Percentiles rank a stretch among this genome's conserved stretches.
Conservation (phyloP, 2,888 invertebrate genomes). For the Myopa testacea region DNA sequence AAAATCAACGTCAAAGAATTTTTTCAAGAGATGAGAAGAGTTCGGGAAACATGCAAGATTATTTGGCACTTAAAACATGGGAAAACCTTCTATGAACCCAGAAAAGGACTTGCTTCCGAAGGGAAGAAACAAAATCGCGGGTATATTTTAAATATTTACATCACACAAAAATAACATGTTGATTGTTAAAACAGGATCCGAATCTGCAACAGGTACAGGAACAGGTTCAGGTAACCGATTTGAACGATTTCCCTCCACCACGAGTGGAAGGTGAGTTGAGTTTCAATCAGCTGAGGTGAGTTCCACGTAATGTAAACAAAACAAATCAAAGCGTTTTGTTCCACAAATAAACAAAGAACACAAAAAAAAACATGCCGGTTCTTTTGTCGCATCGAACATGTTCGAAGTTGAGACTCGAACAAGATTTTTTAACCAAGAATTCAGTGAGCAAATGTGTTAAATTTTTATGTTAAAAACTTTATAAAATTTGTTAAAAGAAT, state of each 20-base stretch:
- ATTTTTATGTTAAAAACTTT: neutral
- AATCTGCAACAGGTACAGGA: neutral
- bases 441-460: neutral
- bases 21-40: too few species aligned
- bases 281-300: too few species aligned
- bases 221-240: neutral
- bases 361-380: constrained; percentile 13
- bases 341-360: constrained; percentile 12
- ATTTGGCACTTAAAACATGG: neutral
- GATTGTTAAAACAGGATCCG: neutral
- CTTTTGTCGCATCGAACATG: neutral
- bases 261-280: too few species aligned
- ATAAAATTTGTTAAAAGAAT: neutral
- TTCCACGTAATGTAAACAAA: neutral
- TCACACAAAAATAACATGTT: neutral
- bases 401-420: neutral
- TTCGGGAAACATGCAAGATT: too few species aligned
- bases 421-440: neutral
- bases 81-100: neutral
- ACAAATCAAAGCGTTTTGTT: constrained; percentile 6
- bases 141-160: neutral
- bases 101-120: neutral
- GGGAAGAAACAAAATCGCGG: neutral
- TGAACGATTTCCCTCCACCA: neutral
- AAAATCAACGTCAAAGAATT: too few species aligned